phyloP scores from a whole-genome alignment of 2,888 invertebrate species.

The Pammene aurita region DNA sequence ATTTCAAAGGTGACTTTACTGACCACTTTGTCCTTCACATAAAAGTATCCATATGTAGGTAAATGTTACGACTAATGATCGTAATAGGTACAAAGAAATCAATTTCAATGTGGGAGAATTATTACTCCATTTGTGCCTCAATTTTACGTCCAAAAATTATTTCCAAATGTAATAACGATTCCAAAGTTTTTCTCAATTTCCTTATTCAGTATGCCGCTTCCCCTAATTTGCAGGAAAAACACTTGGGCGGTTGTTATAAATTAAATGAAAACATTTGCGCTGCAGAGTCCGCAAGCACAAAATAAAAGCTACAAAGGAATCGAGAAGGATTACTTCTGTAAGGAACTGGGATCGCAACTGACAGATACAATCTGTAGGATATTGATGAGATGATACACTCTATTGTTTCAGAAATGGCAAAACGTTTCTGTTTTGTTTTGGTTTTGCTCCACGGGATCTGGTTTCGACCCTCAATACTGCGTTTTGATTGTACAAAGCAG shows the following conservation, averaged over 20 bases:
- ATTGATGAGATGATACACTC: not conserved
- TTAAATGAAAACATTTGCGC: constrained; percentile 40
- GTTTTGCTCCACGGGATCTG: not conserved
- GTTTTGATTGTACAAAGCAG: not conserved
- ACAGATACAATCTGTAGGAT: constrained; percentile 8
- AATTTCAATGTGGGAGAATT: no score
- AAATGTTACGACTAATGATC: no score
- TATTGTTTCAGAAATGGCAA: constrained; percentile 9
- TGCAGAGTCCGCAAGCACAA: constrained; percentile 1
- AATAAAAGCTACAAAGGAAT: constrained; percentile 17
- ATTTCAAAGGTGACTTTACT: no score
- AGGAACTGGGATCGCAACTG: constrained; percentile 10
- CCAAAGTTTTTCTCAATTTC: not conserved
- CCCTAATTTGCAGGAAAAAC: constrained; percentile 30
- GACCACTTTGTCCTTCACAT: no score
- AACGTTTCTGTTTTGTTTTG: not conserved
- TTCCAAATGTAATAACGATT: not conserved
- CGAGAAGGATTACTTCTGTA: constrained; percentile 9
- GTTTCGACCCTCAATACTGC: not conserved
- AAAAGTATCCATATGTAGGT: no score
- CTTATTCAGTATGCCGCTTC: constrained; percentile 4
- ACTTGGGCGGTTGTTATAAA: constrained; percentile 28
- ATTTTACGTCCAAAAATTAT: not conserved
- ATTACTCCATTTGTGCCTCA: not conserved
- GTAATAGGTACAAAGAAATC: no score